These are phyloP conservation scores for Sinosuthora webbiana DNA, from an alignment of 2,113 vertebrate species.

Conservation along the genomic window DNA sequence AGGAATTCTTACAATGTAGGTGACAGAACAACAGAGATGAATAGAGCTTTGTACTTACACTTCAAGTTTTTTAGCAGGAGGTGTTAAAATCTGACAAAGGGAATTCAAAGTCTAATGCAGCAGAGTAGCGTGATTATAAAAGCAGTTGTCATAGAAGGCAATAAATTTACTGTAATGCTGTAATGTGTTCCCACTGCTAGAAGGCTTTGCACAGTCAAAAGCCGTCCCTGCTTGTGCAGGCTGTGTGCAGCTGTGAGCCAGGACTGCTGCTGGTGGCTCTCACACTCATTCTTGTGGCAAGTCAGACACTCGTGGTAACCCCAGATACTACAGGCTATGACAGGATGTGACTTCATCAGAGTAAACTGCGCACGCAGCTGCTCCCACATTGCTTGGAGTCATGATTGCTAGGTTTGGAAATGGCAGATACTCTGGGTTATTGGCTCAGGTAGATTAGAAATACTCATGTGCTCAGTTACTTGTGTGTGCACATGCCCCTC, in stretches of 20 bases:
- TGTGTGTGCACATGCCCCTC: not conserved
- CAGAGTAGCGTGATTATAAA: not conserved
- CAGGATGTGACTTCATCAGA: constrained; percentile 27
- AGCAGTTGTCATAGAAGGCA: not conserved
- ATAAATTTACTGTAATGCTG: not conserved
- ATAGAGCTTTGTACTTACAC: not conserved
- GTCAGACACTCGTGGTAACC: not conserved
- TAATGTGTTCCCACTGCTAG: not conserved
- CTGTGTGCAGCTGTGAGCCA: not conserved
- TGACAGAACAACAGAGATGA: not conserved
- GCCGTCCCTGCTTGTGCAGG: not conserved
- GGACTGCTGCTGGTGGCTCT: not conserved
- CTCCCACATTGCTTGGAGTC: not conserved
- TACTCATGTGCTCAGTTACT: not conserved
- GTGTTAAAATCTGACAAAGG: not conserved
- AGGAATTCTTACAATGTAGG: not conserved
- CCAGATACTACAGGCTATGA: not conserved
- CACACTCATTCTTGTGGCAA: not conserved
- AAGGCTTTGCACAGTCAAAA: not conserved
- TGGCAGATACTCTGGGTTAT: not conserved
- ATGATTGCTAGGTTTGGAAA: not conserved
- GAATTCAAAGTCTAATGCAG: not conserved
- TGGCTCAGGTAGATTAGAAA: not conserved
- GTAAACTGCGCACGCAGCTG: not conserved
- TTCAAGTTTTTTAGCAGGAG: not conserved